phyloP scores from a whole-genome alignment of 2,888 invertebrate genomes.

The Galerucella nymphaeae region DNA sequence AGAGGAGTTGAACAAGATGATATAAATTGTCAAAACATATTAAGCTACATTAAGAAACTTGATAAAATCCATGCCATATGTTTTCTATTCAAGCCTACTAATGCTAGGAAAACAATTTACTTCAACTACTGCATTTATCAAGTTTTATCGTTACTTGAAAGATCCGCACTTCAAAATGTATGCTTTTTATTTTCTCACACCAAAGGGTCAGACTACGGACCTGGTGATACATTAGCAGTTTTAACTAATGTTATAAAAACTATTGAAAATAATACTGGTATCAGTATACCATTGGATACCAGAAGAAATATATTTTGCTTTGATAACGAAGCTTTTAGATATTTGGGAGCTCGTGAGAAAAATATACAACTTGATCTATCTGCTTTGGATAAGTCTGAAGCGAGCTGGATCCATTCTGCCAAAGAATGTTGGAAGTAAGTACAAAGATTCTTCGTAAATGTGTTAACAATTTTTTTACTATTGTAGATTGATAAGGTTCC shows the following conservation, averaged over 20 bases:
- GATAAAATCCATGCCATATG: slow-evolving; percentile 57
- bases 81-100: slow-evolving; percentile 55
- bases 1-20: slow-evolving; percentile 50
- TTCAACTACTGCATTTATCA: slow-evolving; percentile 60
- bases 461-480: not conserved
- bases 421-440: slow-evolving; percentile 52
- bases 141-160: slow-evolving; percentile 57
- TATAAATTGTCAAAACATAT: slow-evolving; percentile 54
- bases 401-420: slow-evolving; percentile 52
- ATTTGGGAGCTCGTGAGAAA: slow-evolving; percentile 54
- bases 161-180: slow-evolving; percentile 57
- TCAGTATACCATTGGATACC: slow-evolving; percentile 33
- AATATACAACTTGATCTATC: slow-evolving; percentile 44
- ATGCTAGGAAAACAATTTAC: slow-evolving; percentile 52
- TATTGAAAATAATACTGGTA: slow-evolving; percentile 49
- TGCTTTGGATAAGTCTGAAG: slow-evolving; percentile 25
- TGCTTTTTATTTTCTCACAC: slow-evolving; percentile 59
- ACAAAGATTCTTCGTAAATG: slow-evolving; percentile 13
- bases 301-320: slow-evolving; percentile 57
- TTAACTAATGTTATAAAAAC: slow-evolving; percentile 51
- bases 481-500: slow-evolving; percentile 53
- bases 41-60: slow-evolving; percentile 54
- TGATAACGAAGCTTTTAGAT: slow-evolving; percentile 60
- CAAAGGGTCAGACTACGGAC: slow-evolving; percentile 37
- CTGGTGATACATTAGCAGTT: slow-evolving; percentile 55